A percentile compares a stretch with the other conserved stretches of the same genome.
Evolutionary conservation across 1,140 invertebrate species (phyloP).

Genomic region (Orussus abietinus): DNA sequence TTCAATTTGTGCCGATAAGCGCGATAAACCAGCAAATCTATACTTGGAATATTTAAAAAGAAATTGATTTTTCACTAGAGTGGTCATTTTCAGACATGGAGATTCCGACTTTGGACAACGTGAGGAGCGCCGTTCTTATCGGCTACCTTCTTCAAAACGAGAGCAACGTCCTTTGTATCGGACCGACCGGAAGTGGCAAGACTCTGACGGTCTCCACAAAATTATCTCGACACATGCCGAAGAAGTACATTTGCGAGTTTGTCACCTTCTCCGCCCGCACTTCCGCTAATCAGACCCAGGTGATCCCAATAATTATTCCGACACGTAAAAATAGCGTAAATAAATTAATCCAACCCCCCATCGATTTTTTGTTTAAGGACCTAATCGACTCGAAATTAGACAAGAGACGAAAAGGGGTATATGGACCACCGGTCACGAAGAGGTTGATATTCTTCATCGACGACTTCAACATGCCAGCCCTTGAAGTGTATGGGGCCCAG

Average conservation of each 20-base stretch:
- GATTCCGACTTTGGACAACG: constrained; percentile 66
- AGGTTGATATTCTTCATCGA: constrained; percentile 67
- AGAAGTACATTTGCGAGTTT: constrained; percentile 70
- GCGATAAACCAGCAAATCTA: no score
- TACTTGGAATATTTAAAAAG: no score
- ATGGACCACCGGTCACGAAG: constrained; percentile 63
- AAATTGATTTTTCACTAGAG: no score
- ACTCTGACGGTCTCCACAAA: constrained; percentile 70
- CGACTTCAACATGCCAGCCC: constrained; percentile 71
- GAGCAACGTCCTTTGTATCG: constrained; percentile 69
- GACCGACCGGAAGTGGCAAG: constrained; percentile 80
- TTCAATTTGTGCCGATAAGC: no score
- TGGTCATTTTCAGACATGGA: constrained; percentile 58
- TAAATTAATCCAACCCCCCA: constrained; percentile 7
- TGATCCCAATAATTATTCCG: constrained; percentile 31
- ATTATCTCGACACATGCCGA: constrained; percentile 58
- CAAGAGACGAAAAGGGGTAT: constrained; percentile 62
- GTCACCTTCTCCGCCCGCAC: constrained; percentile 79
- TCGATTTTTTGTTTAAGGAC: constrained; percentile 56
- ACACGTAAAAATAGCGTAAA: background rate
- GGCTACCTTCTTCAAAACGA: constrained; percentile 58
- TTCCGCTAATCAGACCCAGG: constrained; percentile 73
- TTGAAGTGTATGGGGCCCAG: constrained; percentile 65
- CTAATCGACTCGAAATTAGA: constrained; percentile 76
- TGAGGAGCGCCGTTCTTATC: constrained; percentile 55